These are phyloP conservation scores for Drosophila novamexicana DNA, from an alignment of 1,140 invertebrate genomes.

Conservation along the genomic window DNA sequence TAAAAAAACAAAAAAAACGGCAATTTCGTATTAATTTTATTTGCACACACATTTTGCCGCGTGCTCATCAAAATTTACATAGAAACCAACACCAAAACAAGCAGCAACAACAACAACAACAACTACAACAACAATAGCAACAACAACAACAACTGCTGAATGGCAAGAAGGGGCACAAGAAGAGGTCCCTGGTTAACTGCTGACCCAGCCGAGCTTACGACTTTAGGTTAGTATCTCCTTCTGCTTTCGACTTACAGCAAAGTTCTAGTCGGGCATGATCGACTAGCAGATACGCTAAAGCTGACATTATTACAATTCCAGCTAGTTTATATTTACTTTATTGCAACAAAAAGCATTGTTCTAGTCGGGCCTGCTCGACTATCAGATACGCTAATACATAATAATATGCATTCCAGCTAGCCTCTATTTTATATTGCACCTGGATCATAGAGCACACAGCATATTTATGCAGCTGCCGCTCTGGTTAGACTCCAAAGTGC, in stretches of 20 bases:
- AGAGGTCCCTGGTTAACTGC: conserved; percentile 72
- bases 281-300: too few species aligned
- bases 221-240: conserved; percentile 77
- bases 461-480: too few species aligned
- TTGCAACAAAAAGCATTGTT: too few species aligned
- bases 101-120: conserved; percentile 19
- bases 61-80: conserved; percentile 79
- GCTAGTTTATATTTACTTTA: too few species aligned
- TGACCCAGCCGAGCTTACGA: conserved; percentile 68
- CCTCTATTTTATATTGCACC: too few species aligned
- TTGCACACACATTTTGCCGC: conserved; percentile 57
- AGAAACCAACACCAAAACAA: conserved; percentile 61
- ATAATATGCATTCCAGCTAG: too few species aligned
- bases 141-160: conserved; percentile 36
- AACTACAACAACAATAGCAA: conserved; percentile 37
- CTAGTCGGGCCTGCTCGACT: too few species aligned
- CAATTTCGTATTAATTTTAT: conserved; percentile 76
- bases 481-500: too few species aligned
- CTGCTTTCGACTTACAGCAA: conserved; percentile 41
- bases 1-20: conserved; percentile 43
- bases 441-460: too few species aligned
- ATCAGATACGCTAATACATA: too few species aligned
- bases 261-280: not conserved
- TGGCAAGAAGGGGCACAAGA: conserved; percentile 45
- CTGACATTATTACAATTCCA: too few species aligned